Evolutionary conservation across 2,797 vertebrate genomes (phyloP).

Genomic region (Peromyscus eremicus): DNA sequence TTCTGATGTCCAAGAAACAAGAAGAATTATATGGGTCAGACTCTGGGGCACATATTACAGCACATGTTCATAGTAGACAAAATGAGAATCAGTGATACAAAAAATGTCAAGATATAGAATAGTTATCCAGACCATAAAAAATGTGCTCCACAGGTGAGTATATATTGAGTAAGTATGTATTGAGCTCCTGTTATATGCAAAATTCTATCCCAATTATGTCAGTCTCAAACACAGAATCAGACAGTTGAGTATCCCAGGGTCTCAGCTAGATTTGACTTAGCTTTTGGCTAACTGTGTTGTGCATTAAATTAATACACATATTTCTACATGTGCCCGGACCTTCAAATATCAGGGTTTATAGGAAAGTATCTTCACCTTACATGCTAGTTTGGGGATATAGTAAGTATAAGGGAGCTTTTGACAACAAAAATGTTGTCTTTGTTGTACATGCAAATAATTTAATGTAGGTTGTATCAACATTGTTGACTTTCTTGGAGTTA

Average conservation of each 20-base stretch:
- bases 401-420: slow-evolving; percentile 43
- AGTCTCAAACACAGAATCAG: not conserved
- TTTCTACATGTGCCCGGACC: not conserved
- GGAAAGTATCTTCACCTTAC: not conserved
- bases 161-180: not conserved
- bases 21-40: not conserved
- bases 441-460: not conserved
- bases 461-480: not conserved
- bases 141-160: not conserved
- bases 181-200: not conserved
- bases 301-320: not conserved
- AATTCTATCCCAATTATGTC: not conserved
- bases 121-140: not conserved
- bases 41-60: not conserved
- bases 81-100: not conserved
- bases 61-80: not conserved
- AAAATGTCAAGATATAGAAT: not conserved
- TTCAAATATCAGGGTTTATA: not conserved
- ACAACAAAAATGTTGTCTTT: not conserved
- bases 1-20: not conserved
- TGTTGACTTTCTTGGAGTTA: slow-evolving; percentile 14
- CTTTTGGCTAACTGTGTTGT: not conserved
- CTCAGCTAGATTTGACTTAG: not conserved
- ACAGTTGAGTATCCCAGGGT: not conserved
- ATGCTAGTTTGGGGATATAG: not conserved